Base-by-base conservation (phyloP, 2,888 invertebrate genomes). In the Aspidiotus destructor region DNA sequence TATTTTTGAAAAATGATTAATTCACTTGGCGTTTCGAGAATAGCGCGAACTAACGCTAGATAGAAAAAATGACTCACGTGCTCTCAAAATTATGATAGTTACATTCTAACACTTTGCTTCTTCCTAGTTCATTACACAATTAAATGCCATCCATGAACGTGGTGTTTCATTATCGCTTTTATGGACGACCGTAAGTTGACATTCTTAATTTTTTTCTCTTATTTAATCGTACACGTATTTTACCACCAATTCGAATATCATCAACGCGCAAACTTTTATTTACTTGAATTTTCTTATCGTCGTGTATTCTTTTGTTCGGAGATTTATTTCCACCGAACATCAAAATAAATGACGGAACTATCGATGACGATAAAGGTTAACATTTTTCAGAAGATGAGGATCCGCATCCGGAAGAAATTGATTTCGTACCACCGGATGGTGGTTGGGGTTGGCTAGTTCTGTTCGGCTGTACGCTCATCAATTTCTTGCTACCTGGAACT, bases 401-500 rank as follows among this genome's bases (percentile, higher is more conserved):
- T 10, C 8, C 9, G 11, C 62, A 53, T 41, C 17, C 28, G 41
- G 60, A 44, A 42, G 61, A 71, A 17, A 68, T 70, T 41, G 60
- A 68, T 15, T 62, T 71, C 16, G 79, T 81, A 69, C 82, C 86
- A 0, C 82, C 86, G 0, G 88, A 88, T 74, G 87, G 87, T 1
- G 87, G 88, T 0, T 87, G 87, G 76, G 88, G 87, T 40, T 88
- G 88, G 88, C 70, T 87, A 74, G 84, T 88, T 73, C 85, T 75
- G 74, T 83, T 78, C 84, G 89, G 89, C 0, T 62, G 90, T 6
- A 89, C 90, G 68, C 77, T 90, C 75, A 90, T 92, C 68, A 91
- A 92, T 76, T 85, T 92, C 73, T 80, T 92, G 28, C 88, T 92
- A 52, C 91, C 92, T 7, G 92, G 92, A 53, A 90, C 89, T 0